These are phyloP conservation scores for Pica pica DNA, from an alignment of 2,113 vertebrate species.

Conservation along the genomic window DNA sequence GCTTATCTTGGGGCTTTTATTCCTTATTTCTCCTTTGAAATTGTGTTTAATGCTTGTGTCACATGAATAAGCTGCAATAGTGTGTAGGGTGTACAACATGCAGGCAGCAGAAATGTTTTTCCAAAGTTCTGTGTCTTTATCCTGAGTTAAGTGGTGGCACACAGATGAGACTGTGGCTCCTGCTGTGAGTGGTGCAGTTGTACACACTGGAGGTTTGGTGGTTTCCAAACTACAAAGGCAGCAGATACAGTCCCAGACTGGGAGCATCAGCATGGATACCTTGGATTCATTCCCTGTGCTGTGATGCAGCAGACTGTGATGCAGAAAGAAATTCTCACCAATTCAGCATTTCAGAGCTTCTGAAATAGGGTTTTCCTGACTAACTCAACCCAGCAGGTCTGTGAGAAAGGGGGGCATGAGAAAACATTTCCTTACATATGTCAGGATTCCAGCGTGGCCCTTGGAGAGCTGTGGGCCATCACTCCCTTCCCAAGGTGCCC, in stretches of 20 bases:
- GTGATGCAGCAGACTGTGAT: not conserved
- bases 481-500: slow-evolving; percentile 52
- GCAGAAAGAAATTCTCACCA: not conserved
- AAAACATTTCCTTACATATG: not conserved
- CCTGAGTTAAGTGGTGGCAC: rapidly evolving
- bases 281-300: not conserved
- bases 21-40: not conserved
- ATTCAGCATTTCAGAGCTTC: not conserved
- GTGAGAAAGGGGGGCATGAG: not conserved
- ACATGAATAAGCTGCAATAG: rapidly evolving
- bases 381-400: not conserved
- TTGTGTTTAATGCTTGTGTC: not conserved
- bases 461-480: not conserved
- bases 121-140: not conserved
- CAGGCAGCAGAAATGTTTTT: not conserved
- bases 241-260: not conserved
- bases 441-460: not conserved
- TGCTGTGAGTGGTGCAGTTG: rapidly evolving
- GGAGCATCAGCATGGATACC: not conserved
- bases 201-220: not conserved
- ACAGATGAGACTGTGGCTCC: not conserved
- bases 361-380: rapidly evolving
- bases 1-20: not conserved
- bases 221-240: not conserved
- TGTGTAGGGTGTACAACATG: rapidly evolving